phyloP scores from a whole-genome alignment of 2,113 vertebrate genomes.

The Coracopsis vasa region DNA sequence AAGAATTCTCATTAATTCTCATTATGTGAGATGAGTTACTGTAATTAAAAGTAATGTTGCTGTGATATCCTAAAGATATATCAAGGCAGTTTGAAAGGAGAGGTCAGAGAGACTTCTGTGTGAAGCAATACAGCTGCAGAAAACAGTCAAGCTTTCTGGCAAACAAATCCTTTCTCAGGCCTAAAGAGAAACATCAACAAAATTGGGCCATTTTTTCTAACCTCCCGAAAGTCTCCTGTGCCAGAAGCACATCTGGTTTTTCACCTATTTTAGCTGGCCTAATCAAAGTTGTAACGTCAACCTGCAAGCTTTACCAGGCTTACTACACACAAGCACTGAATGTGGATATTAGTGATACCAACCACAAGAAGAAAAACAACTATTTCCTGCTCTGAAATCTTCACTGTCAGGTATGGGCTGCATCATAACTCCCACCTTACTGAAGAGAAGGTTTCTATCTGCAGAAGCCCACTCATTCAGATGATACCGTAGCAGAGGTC shows the following conservation, averaged over 20 bases:
- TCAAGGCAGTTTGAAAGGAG: neutral
- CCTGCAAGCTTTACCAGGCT: neutral
- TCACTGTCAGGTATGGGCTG: neutral
- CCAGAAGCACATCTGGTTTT: neutral
- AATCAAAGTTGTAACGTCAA: neutral
- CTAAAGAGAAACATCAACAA: neutral
- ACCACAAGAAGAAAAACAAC: neutral
- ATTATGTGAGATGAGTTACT: constrained; percentile 35
- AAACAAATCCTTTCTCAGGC: neutral
- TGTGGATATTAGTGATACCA: neutral
- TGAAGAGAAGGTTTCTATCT: neutral
- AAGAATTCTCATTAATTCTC: constrained; percentile 41
- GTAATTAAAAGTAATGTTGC: constrained; percentile 1
- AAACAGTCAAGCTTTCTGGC: neutral
- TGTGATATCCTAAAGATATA: neutral
- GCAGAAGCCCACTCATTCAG: neutral
- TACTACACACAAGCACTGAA: neutral
- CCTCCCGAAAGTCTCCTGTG: no score
- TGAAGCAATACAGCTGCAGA: neutral
- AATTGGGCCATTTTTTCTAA: neutral
- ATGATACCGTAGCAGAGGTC: neutral
- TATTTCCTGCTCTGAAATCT: neutral
- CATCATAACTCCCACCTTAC: constrained; percentile 9
- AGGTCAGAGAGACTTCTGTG: neutral
- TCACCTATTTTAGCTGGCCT: neutral